Conservation (phyloP, 2,888 invertebrate genomes). For the Melinopterus prodromus region DNA sequence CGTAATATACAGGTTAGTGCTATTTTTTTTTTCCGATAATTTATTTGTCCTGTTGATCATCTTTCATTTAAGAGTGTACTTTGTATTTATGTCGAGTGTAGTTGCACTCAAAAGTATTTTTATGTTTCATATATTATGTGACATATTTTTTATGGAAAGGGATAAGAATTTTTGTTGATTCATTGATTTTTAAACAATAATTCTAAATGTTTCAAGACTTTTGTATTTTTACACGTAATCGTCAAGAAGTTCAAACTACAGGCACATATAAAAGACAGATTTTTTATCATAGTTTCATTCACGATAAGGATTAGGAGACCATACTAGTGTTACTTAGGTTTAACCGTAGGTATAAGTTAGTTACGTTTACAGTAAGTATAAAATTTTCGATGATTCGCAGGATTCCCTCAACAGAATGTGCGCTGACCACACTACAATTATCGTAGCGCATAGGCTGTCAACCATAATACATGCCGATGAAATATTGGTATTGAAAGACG, state of each 20-base stretch:
- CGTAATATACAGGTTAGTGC: slow-evolving; percentile 77
- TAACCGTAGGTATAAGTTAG: not conserved
- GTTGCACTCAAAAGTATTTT: not conserved
- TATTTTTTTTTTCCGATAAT: not conserved
- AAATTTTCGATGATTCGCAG: slow-evolving; percentile 54
- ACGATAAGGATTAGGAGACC: not conserved
- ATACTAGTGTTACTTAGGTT: not conserved
- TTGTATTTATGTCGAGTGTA: not conserved
- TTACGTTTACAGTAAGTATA: not conserved
- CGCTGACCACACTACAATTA: slow-evolving; percentile 87
- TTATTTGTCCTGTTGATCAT: not conserved
- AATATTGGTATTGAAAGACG: slow-evolving; percentile 91
- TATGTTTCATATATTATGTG: not conserved
- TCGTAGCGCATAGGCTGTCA: slow-evolving; percentile 93
- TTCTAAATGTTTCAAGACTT: too few relatives aligned
- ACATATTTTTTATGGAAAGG: too few relatives aligned
- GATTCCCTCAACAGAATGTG: slow-evolving; percentile 80
- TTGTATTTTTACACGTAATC: too few relatives aligned
- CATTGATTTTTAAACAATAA: too few relatives aligned
- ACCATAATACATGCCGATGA: slow-evolving; percentile 95
- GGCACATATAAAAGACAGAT: too few relatives aligned
- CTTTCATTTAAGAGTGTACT: not conserved
- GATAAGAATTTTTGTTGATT: too few relatives aligned
- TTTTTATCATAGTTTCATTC: too few relatives aligned
- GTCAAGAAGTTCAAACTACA: too few relatives aligned